Evolutionary conservation across 2,888 invertebrate species (phyloP), one percentile per base, ranked within the genome.

Genomic region (Himalopsyche kuldschensis): DNA sequence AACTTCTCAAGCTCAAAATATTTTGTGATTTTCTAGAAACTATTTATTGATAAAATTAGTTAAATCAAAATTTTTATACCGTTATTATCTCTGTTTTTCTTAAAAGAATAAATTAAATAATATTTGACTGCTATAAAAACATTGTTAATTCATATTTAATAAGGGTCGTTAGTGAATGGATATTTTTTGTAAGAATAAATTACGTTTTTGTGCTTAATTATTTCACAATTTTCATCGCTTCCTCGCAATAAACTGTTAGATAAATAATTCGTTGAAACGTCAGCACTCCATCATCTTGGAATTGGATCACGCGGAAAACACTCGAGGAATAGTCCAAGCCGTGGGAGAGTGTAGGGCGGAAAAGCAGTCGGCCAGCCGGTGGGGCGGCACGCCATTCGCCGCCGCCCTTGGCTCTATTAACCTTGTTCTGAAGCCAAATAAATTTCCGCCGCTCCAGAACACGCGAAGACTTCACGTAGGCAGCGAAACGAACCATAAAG

Each of bases 341-440:
- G 69, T 69, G 69, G 75, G 80, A 80, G 75, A 46, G 41, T 80
- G 17, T 47, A 75, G n/a, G 11, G 75, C 10, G 69, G 30, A 75
- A 48, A 55, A 75, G 15, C n/a, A 30, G 63, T 69, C 35, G 41
- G 77, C 17, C 47, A 31, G 30, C 15, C 24, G 77, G 15, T 27
- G 30, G 55, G 78, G 47, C 82, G 41, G 78, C 78, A 78, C 78
- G 77, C 55, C 41, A 82, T 69, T 11, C 69, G 27, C 78, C 17
- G 69, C 48, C 69, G 82, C 82, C 82, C 82, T 82, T 82, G 82
- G 41, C 41, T 63, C 82, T 76, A 78, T 78, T 82, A 82, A 82
- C 82, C 82, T 82, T 82, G 78, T 82, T 82, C 69, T 48, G 82
- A n/a, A 82, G 41, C 24, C 82, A 47, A 78, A 78, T 78, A 82